Base-by-base conservation (phyloP, 2,797 vertebrate species). In the Mastacembelus armatus region DNA sequence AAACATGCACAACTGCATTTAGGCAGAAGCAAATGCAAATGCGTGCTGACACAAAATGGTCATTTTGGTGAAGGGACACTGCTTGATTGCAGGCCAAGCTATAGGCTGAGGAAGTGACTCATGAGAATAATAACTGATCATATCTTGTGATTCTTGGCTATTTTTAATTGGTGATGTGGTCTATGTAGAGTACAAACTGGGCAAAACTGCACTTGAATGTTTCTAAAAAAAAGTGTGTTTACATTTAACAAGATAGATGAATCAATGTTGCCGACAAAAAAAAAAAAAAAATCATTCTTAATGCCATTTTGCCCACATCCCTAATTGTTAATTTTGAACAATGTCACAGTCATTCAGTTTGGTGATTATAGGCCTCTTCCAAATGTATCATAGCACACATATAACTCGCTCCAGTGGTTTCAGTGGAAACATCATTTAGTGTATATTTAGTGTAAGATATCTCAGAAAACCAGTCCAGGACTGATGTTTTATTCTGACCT, bases 401-500 rank as follows among this genome's bases (percentile, higher is more conserved):
- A 54, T 54, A 45, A 71, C 49, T 71, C 30, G 78, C 51, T 43
- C 5, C 19, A 60, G 32, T 62, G 22, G 42, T 70, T 56, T 64
- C 15, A 61, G 30, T 26, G 49, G 38, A 57, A 56, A 59, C 42
- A 49, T 77, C 9, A 56, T 79, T 81, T 33, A 51, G 65, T 62
- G 68, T 50, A n/a, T n/a, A n/a, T n/a, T n/a, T n/a, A n/a, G n/a
- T n/a, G n/a, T 78, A 38, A 75, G 52, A 72, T 27, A 64, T 36
- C 51, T 62, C 45, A 40, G 69, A 79, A 87, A 78, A 73, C 70
- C 65, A 77, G 56, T 57, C 45, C 58, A 71, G 52, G 52, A 83
- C 77, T 83, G 74, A 73, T 82, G 83, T 63, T 88, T 85, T 33
- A 71, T 85, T 88, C 91, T 92, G 92, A 92, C 91, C 91, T 91